A percentile compares a stretch with the other conserved stretches of the same genome.
Evolutionary conservation across 2,888 invertebrate species (phyloP).

Genomic region (Gari tellinella): DNA sequence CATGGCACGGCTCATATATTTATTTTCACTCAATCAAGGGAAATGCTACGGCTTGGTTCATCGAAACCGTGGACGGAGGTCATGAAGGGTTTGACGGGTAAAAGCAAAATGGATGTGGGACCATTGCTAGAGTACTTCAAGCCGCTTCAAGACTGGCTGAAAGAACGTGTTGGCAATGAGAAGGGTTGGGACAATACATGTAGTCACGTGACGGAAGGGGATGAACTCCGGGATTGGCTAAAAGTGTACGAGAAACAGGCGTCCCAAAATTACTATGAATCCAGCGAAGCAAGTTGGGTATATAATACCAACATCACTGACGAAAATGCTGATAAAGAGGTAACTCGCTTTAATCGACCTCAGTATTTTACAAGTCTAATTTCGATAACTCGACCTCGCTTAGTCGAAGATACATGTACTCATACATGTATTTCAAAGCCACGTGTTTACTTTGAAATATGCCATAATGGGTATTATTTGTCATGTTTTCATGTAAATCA

Average conservation of each 20-base stretch:
- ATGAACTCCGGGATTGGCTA: constrained; percentile 63
- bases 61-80: constrained; percentile 88
- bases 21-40: constrained; percentile 54
- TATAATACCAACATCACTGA: constrained; percentile 80
- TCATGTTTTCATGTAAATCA: too few relatives aligned
- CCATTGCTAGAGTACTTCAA: constrained; percentile 93
- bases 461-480: too few relatives aligned
- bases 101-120: constrained; percentile 89
- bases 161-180: constrained; percentile 84
- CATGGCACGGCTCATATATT: too few relatives aligned
- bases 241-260: constrained; percentile 63
- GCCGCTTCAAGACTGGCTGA: constrained; percentile 92
- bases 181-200: constrained; percentile 54
- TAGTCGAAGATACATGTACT: too few relatives aligned
- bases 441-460: too few relatives aligned
- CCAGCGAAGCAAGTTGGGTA: constrained; percentile 67
- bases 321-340: constrained; percentile 54
- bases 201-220: constrained; percentile 52
- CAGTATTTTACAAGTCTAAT: too few relatives aligned
- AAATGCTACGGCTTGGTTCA: constrained; percentile 85
- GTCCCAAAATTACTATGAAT: constrained; percentile 41
- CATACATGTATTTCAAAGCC: too few relatives aligned
- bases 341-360: too few relatives aligned
- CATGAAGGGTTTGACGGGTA: constrained; percentile 91
- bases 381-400: too few relatives aligned